These are phyloP conservation scores for Ephestia elutella DNA, from an alignment of 1,140 invertebrate genomes.

Conservation along the genomic window DNA sequence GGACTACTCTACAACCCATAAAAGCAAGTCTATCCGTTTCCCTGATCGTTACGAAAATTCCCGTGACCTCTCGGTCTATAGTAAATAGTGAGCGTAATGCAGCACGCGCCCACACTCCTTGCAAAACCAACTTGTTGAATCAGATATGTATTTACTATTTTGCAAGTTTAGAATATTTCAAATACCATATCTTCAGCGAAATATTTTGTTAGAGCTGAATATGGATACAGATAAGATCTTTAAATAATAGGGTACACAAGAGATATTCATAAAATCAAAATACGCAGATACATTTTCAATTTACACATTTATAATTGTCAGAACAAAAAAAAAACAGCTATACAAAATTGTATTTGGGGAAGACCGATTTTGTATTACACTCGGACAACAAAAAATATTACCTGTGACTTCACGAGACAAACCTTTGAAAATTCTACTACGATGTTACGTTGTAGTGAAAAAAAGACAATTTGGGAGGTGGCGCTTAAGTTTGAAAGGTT, in stretches of 20 bases:
- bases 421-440: conserved; percentile 47
- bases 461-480: conserved; percentile 41
- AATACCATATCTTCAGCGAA: no score
- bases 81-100: not conserved
- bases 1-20: no score
- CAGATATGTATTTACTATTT: no score
- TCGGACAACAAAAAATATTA: conserved; percentile 37
- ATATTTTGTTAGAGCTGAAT: no score
- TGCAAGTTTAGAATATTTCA: no score
- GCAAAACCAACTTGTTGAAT: not conserved
- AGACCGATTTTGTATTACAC: conserved; percentile 32
- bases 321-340: not conserved
- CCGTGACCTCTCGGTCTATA: no score
- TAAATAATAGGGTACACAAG: no score
- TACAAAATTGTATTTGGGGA: conserved; percentile 28
- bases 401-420: conserved; percentile 37
- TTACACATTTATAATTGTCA: not conserved
- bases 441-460: conserved; percentile 52
- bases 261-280: no score
- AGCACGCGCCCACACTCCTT: no score
- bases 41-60: no score
- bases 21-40: no score
- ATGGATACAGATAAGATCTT: no score
- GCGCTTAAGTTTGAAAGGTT: conserved; percentile 49
- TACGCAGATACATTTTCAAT: not conserved